Percentiles rank a stretch among this genome's conserved stretches.
Conservation (phyloP, 1,140 invertebrate species). For the Drosophila mauritiana region DNA sequence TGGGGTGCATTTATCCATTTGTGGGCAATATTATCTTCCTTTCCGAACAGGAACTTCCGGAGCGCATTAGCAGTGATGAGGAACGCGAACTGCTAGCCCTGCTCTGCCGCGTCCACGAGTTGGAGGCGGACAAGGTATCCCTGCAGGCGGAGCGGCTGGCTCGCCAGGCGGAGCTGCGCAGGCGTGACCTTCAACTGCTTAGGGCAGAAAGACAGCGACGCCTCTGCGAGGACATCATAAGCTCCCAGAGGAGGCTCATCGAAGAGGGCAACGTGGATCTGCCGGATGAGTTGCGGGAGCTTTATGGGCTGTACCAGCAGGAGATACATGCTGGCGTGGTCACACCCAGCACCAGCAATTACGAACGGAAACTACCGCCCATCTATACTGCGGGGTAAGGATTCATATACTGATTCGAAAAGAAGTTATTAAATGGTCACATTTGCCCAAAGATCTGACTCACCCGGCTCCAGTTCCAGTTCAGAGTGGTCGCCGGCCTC, state of each 20-base stretch:
- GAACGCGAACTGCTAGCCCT: conserved; percentile 93
- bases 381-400: conserved; percentile 83
- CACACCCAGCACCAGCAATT: conserved; percentile 66
- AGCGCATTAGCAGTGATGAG: conserved; percentile 92
- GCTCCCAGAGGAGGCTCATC: conserved; percentile 93
- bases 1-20: background rate
- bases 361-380: conserved; percentile 81
- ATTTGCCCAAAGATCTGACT: conserved; percentile 64
- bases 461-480: conserved; percentile 82
- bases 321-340: conserved; percentile 90
- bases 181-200: conserved; percentile 92
- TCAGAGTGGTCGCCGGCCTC: conserved; percentile 84
- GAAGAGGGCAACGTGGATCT: conserved; percentile 90
- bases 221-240: conserved; percentile 96
- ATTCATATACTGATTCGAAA: no score
- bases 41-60: conserved; percentile 90
- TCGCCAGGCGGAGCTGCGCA: conserved; percentile 92
- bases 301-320: conserved; percentile 94
- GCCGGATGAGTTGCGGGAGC: conserved; percentile 91
- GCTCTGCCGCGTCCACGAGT: conserved; percentile 94
- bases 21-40: background rate
- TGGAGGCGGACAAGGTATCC: conserved; percentile 95
- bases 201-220: conserved; percentile 93
- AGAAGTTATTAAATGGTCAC: no score
- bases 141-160: conserved; percentile 93